Percentiles rank a stretch among this genome's conserved stretches.
phyloP scores from a whole-genome alignment of 2,113 vertebrate species.

The Rhabdornis inornatus region DNA sequence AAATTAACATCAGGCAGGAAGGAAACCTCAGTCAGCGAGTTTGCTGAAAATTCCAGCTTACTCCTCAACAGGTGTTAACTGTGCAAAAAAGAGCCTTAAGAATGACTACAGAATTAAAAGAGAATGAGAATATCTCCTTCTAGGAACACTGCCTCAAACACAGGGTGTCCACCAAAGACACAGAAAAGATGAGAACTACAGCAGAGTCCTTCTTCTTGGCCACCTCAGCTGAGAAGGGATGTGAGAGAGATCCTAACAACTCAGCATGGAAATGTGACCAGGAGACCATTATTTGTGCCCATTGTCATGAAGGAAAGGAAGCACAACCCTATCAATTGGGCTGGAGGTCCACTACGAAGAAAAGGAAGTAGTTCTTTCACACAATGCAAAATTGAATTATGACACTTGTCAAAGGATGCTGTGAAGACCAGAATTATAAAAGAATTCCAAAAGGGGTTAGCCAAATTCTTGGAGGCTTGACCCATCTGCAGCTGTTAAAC shows the following conservation, averaged over 20 bases:
- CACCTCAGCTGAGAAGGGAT: neutral
- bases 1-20: neutral
- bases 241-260: neutral
- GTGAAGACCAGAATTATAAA: neutral
- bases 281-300: neutral
- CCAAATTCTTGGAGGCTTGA: neutral
- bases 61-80: neutral
- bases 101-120: neutral
- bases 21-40: neutral
- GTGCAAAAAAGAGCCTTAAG: neutral
- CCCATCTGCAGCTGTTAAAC: conserved; percentile 47
- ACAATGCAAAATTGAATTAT: neutral
- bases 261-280: neutral
- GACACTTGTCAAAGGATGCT: neutral
- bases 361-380: neutral
- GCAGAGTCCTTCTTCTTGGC: neutral
- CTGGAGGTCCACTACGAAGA: neutral
- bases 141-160: neutral
- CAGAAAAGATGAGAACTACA: neutral
- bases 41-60: neutral
- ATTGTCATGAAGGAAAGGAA: neutral
- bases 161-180: neutral
- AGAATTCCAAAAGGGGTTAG: neutral
- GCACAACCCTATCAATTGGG: neutral
- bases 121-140: neutral